phyloP scores from a whole-genome alignment of 2,113 vertebrate genomes.

The Rallus limicola region DNA sequence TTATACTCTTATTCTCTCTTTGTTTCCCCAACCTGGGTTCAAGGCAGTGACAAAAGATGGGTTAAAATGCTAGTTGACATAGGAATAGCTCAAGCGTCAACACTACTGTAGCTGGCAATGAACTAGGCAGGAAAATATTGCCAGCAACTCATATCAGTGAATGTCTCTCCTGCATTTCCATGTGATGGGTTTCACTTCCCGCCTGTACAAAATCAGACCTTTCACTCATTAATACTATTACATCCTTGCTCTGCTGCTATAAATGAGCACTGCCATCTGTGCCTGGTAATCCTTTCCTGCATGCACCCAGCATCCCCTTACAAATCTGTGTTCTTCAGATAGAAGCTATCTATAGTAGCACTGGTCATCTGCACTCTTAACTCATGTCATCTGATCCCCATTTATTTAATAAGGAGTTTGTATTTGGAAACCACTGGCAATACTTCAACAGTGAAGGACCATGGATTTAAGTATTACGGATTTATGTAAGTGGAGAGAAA shows the following conservation, averaged over 20 bases:
- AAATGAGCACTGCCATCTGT: slow-evolving; percentile 2
- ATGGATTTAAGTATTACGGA: slow-evolving; percentile 26
- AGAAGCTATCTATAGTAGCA: not conserved
- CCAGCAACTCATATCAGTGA: not conserved
- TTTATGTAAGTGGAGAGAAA: not conserved
- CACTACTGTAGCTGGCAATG: not conserved
- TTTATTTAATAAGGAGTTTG: slow-evolving; percentile 42
- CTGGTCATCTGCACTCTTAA: slow-evolving; percentile 13
- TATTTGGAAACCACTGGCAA: slow-evolving; percentile 1
- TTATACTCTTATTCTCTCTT: not conserved
- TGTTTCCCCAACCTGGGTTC: not conserved
- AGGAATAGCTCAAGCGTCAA: not conserved
- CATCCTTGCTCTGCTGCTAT: not conserved
- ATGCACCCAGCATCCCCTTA: not conserved
- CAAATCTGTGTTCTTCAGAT: not conserved
- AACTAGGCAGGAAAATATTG: not conserved
- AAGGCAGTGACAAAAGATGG: not conserved
- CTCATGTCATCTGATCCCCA: not conserved
- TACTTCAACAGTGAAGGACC: not conserved
- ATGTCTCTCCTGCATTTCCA: not conserved
- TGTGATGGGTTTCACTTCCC: not conserved
- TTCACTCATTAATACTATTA: not conserved
- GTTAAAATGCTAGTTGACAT: not conserved
- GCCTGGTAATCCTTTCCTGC: slow-evolving; percentile 13
- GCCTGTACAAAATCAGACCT: not conserved